Conservation (phyloP, 2,113 vertebrate species). For the Nanger granti region DNA sequence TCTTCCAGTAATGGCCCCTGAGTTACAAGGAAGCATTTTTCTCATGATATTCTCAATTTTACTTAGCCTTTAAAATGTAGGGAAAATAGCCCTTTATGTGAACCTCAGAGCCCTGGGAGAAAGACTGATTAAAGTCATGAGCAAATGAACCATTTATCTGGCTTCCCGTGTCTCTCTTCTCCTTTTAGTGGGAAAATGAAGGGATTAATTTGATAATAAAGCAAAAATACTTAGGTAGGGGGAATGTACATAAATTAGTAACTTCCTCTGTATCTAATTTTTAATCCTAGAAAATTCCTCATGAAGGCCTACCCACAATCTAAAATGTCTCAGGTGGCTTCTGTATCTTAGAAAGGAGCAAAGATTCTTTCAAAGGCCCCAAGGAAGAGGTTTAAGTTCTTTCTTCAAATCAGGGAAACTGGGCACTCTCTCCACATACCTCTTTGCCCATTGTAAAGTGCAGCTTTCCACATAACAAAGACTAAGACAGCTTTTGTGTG, state of each 20-base stretch:
- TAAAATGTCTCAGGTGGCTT: neutral
- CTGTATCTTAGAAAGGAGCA: neutral
- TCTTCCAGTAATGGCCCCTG: neutral
- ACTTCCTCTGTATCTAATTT: neutral
- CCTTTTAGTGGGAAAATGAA: neutral
- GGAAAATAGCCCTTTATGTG: neutral
- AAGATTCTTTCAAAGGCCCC: neutral
- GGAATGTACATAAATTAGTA: neutral
- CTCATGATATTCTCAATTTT: neutral
- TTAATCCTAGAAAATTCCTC: neutral
- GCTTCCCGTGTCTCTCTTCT: neutral
- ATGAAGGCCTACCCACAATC: neutral
- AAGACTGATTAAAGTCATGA: constrained; percentile 8
- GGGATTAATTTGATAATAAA: constrained; percentile 13
- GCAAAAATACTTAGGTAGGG: neutral
- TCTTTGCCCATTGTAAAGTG: neutral
- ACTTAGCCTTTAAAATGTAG: constrained; percentile 13
- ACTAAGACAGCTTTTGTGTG: neutral
- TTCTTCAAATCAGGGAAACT: neutral
- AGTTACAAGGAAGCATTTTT: constrained; percentile 3
- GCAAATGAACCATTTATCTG: neutral
- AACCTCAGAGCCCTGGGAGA: neutral
- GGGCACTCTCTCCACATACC: neutral
- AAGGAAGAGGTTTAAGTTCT: neutral
- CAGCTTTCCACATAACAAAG: neutral